Evolutionary conservation across 1,140 invertebrate species (phyloP).

Genomic region (Hyles euphorbiae): DNA sequence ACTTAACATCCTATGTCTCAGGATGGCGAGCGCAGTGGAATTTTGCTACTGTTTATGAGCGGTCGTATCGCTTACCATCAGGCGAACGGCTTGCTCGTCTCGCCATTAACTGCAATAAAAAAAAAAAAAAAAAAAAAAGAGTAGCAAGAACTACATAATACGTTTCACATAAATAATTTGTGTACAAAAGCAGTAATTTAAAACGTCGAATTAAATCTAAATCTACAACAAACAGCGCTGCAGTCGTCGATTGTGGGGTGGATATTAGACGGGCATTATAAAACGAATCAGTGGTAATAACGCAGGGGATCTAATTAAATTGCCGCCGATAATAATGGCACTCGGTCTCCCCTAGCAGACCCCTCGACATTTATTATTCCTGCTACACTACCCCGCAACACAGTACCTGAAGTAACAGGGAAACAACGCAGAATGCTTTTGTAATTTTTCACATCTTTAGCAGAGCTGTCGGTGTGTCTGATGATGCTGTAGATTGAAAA

Average conservation of each 20-base stretch:
- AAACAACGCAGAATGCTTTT: conserved; percentile 16
- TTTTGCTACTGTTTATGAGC: too few relatives aligned
- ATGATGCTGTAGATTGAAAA: conserved; percentile 12
- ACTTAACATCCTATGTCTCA: too few relatives aligned
- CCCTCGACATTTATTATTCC: conserved; percentile 71
- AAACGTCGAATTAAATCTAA: conserved; percentile 43
- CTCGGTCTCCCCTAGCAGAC: conserved; percentile 61
- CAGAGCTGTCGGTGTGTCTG: conserved; percentile 7
- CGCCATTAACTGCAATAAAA: too few relatives aligned
- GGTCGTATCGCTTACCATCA: too few relatives aligned
- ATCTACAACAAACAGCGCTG: conserved; percentile 39
- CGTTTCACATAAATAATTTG: neutral
- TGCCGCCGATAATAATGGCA: conserved; percentile 72
- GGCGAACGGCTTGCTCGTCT: too few relatives aligned
- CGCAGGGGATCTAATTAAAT: conserved; percentile 72
- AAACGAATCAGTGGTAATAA: conserved; percentile 72
- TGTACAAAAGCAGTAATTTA: conserved; percentile 38
- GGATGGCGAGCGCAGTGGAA: too few relatives aligned
- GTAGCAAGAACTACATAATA: too few relatives aligned
- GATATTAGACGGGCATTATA: conserved; percentile 65
- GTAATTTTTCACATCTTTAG: conserved; percentile 5
- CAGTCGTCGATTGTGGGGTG: conserved; percentile 36
- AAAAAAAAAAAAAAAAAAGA: too few relatives aligned
- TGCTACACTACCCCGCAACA: conserved; percentile 46
- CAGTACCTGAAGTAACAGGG: conserved; percentile 17